Percentiles rank a stretch among this genome's conserved stretches.
Conservation (phyloP, 2,797 vertebrate genomes). For the Cyprinella venusta region DNA sequence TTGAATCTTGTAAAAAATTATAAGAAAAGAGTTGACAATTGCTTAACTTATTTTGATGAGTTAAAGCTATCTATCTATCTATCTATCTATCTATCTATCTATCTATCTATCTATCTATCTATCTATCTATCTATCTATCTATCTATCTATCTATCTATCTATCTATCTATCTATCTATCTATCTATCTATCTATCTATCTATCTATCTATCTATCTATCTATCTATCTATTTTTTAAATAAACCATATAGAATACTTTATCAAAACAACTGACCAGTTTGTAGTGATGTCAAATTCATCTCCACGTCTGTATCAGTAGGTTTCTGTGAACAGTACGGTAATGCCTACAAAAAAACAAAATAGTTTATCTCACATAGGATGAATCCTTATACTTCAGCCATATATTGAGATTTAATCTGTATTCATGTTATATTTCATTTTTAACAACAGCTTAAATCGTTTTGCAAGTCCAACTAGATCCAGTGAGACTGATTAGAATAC, state of each 20-base stretch:
- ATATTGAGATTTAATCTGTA: not conserved
- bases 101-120: too few species aligned
- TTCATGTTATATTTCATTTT: not conserved
- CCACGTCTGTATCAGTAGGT: slow-evolving; percentile 13
- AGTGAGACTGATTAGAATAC: not conserved
- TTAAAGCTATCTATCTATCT: too few species aligned
- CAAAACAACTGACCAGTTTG: not conserved
- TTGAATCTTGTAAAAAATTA: too few species aligned
- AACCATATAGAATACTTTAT: not conserved
- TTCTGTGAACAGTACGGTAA: slow-evolving; percentile 49
- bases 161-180: too few species aligned
- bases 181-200: too few species aligned
- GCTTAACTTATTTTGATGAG: too few species aligned
- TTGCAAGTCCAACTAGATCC: too few species aligned
- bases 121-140: not conserved
- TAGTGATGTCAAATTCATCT: slow-evolving; percentile 28
- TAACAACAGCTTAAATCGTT: not conserved
- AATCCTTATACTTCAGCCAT: not conserved
- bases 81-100: too few species aligned
- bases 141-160: too few species aligned
- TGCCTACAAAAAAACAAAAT: slow-evolving; percentile 32
- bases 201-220: too few species aligned
- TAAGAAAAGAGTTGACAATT: too few species aligned
- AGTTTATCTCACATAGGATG: not conserved
- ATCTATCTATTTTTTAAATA: not conserved